These are phyloP conservation scores for Silurus aristotelis DNA, from an alignment of 2,797 vertebrate species.

Conservation along the genomic window DNA sequence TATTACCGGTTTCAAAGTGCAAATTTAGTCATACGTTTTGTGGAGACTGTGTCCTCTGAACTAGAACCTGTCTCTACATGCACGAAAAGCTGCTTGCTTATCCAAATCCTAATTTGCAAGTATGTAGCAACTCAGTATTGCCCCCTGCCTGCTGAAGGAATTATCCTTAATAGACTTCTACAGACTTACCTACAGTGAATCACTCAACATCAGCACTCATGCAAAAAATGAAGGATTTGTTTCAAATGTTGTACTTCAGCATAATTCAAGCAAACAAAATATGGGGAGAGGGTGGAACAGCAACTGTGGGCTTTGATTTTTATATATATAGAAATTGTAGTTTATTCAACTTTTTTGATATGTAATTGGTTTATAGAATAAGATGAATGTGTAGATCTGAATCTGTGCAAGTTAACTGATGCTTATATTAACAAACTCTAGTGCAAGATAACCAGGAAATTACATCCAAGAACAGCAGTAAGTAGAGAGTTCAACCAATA, in stretches of 20 bases:
- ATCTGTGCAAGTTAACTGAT: neutral
- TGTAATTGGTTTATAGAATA: constrained; percentile 10
- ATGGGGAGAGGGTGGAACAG: neutral
- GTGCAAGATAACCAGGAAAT: neutral
- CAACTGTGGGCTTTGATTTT: constrained; percentile 1
- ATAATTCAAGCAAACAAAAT: no score
- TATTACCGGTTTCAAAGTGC: neutral
- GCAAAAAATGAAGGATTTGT: constrained; percentile 19
- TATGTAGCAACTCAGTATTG: neutral
- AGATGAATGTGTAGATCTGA: neutral
- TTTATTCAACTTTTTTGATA: neutral
- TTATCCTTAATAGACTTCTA: neutral
- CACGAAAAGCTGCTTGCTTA: neutral
- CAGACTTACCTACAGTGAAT: neutral
- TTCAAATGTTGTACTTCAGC: neutral
- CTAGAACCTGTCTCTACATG: neutral
- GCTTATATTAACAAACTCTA: neutral
- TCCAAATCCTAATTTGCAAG: no score
- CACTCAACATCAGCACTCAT: neutral
- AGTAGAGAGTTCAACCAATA: neutral
- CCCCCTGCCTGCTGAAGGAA: constrained; percentile 12
- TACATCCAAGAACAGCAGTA: neutral
- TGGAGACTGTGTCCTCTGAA: neutral
- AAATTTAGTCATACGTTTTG: neutral
- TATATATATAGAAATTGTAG: neutral